Evolutionary conservation across 2,888 invertebrate species (phyloP).

Genomic region (Dolichopus griseipennis): DNA sequence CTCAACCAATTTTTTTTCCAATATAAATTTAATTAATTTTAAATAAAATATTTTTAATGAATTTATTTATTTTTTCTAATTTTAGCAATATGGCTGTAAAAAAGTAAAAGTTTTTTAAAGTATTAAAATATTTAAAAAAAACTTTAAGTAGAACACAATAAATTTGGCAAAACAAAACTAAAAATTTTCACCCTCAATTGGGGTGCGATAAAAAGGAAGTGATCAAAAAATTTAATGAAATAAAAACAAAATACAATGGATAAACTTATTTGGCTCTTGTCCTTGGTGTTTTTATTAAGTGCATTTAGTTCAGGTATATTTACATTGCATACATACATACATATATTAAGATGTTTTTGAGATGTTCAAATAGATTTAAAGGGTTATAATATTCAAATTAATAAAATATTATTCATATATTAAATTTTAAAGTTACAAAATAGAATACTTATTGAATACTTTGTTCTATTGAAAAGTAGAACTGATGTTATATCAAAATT

Average conservation of each 20-base stretch:
- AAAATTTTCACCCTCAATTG: too few species aligned
- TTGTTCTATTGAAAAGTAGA: too few species aligned
- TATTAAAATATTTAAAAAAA: not conserved
- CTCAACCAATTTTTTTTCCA: not conserved
- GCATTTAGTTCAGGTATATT: constrained; percentile 10
- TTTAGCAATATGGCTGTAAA: not conserved
- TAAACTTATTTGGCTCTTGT: constrained; percentile 10
- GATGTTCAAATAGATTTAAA: too few species aligned
- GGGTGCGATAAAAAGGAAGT: too few species aligned
- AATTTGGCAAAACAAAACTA: not conserved
- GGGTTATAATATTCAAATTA: too few species aligned
- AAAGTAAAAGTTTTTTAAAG: not conserved
- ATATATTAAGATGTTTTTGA: too few species aligned
- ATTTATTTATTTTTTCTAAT: not conserved
- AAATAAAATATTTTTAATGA: not conserved
- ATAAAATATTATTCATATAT: too few species aligned
- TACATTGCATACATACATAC: not conserved
- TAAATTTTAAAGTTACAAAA: too few species aligned
- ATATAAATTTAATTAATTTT: not conserved
- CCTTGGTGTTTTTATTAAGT: not conserved
- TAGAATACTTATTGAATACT: too few species aligned
- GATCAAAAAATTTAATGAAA: not conserved
- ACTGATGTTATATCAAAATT: too few species aligned
- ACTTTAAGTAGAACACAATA: not conserved
- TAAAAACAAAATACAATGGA: constrained; percentile 7